Conservation (phyloP, 1,140 invertebrate genomes). For the Zelostemma sp. region DNA sequence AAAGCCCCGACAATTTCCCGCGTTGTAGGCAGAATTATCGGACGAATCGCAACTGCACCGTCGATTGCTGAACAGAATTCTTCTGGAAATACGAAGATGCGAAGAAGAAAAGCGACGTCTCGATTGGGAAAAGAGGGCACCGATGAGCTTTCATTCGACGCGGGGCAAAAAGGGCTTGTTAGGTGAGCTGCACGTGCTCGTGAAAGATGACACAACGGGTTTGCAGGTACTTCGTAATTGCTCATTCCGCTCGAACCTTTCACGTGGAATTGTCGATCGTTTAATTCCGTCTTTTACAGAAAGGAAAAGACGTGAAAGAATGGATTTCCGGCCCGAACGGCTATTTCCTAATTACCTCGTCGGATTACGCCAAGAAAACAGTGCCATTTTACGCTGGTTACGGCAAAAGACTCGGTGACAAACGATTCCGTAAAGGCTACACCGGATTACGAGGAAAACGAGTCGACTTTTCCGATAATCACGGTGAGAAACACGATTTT, state of each 20-base stretch:
- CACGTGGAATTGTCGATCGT: too few relatives aligned
- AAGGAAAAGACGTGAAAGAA: slow-evolving; percentile 14
- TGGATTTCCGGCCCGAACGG: slow-evolving; percentile 18
- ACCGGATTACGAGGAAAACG: slow-evolving; percentile 35
- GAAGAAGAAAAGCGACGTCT: slow-evolving; percentile 29
- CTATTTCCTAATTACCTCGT: slow-evolving; percentile 12
- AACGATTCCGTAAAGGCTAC: slow-evolving; percentile 37
- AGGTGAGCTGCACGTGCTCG: slow-evolving; percentile 32
- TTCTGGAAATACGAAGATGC: slow-evolving; percentile 10
- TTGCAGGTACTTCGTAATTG: slow-evolving; percentile 20
- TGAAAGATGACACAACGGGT: slow-evolving; percentile 40
- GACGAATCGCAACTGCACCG: background rate
- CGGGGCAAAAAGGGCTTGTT: slow-evolving; percentile 38
- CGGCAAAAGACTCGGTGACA: slow-evolving; percentile 32
- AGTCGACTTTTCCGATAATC: too few relatives aligned
- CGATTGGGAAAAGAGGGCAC: slow-evolving; percentile 42
- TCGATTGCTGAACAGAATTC: background rate
- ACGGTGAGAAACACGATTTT: too few relatives aligned
- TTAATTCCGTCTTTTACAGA: slow-evolving; percentile 12
- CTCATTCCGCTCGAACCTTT: too few relatives aligned
- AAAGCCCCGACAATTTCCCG: background rate
- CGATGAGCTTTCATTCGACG: slow-evolving; percentile 34
- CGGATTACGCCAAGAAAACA: slow-evolving; percentile 26
- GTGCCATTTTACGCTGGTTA: slow-evolving; percentile 22
- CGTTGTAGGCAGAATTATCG: background rate